A percentile compares a stretch with the other conserved stretches of the same genome.
phyloP scores from a whole-genome alignment of 2,113 vertebrate genomes.

The Microcebus griseorufus region DNA sequence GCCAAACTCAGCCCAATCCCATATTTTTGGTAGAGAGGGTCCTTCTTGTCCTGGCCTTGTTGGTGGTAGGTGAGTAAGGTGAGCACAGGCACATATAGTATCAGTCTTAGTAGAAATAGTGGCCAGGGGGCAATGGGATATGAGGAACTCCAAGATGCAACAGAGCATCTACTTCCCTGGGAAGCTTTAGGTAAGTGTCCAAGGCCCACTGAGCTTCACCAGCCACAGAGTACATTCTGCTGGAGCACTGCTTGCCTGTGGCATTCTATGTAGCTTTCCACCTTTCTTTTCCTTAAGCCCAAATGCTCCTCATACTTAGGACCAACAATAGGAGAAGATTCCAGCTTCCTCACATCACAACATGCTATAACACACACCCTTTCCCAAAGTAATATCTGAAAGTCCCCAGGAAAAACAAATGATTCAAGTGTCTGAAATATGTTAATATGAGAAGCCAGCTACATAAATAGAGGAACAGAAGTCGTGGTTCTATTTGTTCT shows the following conservation, averaged over 20 bases:
- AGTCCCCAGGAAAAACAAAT: background rate
- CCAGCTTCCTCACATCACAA: background rate
- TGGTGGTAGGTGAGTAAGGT: too few species aligned
- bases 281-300: background rate
- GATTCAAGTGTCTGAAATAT: conserved; percentile 1
- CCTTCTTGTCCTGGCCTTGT: too few species aligned
- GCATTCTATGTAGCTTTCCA: background rate
- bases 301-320: background rate
- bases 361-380: background rate
- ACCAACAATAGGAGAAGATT: background rate
- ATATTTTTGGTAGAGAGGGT: background rate
- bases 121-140: background rate
- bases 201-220: background rate
- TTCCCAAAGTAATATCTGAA: background rate
- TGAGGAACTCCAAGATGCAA: background rate
- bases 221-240: background rate
- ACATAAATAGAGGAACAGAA: background rate
- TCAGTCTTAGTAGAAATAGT: background rate
- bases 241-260: background rate
- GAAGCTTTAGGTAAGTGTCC: background rate
- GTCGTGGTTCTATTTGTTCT: conserved; percentile 11
- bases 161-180: background rate
- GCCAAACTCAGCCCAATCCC: background rate
- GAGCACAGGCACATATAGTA: background rate
- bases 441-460: background rate